Percentiles rank a stretch among this genome's conserved stretches.
These are phyloP conservation scores for Pipistrellus pipistrellus DNA, from an alignment of 2,797 vertebrate genomes.

Conservation along the genomic window DNA sequence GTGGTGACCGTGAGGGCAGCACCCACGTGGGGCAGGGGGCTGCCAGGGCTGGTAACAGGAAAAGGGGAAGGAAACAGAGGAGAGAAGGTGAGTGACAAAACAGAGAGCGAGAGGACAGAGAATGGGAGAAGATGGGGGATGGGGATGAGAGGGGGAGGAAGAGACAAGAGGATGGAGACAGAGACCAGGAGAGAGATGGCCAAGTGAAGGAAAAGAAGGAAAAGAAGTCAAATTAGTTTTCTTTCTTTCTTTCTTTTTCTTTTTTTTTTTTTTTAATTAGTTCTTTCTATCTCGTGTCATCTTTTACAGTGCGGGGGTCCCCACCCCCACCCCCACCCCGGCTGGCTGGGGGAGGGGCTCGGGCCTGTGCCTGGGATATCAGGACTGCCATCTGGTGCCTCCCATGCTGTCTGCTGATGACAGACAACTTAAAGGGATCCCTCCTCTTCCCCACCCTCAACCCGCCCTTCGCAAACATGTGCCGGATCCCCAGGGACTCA, in stretches of 20 bases:
- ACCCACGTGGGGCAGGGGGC: conserved; percentile 92
- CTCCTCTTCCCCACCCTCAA: neutral
- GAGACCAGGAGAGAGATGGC: neutral
- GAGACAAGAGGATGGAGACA: neutral
- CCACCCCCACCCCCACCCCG: neutral
- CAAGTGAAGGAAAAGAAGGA: conserved; percentile 55
- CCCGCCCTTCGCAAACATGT: neutral
- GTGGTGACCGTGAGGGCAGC: conserved; percentile 96
- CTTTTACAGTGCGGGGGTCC: neutral
- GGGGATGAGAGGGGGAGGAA: too few relatives aligned
- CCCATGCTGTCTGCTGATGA: neutral
- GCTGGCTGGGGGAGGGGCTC: neutral
- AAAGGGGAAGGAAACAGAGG: neutral
- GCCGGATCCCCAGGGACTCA: conserved; percentile 87
- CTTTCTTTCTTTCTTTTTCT: neutral
- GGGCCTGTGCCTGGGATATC: neutral
- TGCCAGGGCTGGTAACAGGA: conserved; percentile 91
- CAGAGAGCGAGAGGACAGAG: conserved; percentile 3
- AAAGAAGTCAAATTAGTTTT: conserved; percentile 69
- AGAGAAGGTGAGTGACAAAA: conserved; percentile 7
- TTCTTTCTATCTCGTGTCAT: neutral
- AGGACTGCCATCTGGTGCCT: neutral
- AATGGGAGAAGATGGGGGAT: neutral
- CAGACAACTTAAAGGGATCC: neutral
- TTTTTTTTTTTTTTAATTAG: conserved; percentile 6